phyloP scores from a whole-genome alignment of 2,797 vertebrate species.

The Megaceryle alcyon region DNA sequence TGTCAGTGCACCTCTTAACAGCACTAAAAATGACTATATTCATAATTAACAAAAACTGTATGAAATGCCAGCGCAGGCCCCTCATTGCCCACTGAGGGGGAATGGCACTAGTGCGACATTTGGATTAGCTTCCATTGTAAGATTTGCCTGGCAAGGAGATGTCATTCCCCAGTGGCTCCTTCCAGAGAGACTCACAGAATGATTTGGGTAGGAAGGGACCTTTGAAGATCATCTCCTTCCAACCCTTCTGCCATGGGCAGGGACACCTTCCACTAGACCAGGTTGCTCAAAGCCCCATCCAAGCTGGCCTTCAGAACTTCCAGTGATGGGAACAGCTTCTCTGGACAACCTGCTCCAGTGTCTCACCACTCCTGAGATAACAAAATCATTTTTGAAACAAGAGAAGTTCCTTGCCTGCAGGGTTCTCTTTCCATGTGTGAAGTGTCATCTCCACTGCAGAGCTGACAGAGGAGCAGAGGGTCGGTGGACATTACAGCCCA shows the following conservation, averaged over 20 bases:
- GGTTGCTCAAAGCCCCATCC: background rate
- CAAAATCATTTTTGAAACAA: background rate
- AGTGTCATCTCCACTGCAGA: fast-evolving
- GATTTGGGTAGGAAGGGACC: background rate
- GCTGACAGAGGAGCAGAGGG: background rate
- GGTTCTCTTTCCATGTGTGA: background rate
- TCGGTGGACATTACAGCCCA: background rate
- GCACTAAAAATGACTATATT: background rate
- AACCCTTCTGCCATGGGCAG: background rate
- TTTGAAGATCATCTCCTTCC: background rate
- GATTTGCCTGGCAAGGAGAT: background rate
- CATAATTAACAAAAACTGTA: background rate
- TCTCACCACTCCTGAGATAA: background rate
- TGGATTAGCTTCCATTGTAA: background rate
- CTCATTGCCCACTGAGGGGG: too few species aligned
- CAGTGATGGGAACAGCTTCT: background rate
- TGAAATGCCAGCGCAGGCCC: background rate
- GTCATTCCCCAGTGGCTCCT: background rate
- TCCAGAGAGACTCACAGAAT: background rate
- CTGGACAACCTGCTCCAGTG: background rate
- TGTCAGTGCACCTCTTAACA: background rate
- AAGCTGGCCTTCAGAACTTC: background rate
- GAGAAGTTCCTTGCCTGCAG: background rate
- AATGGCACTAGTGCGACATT: background rate
- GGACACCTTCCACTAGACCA: background rate